Evolutionary conservation across 2,113 vertebrate genomes (phyloP).

Genomic region (Lampris incognitus): DNA sequence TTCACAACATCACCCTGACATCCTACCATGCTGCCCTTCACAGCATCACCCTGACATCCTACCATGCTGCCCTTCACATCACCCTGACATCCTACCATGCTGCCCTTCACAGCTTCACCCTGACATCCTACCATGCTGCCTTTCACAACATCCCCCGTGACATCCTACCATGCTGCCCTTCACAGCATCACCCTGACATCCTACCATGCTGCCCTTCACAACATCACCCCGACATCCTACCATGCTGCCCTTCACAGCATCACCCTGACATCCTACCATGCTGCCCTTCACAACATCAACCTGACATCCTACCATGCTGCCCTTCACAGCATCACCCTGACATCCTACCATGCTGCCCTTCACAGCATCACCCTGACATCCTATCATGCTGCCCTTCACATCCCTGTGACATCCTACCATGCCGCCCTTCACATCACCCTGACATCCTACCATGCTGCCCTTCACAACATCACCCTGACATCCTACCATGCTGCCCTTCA

Average conservation of each 20-base stretch:
- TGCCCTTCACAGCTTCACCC: too few relatives aligned
- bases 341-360: constrained; percentile 17
- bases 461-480: constrained; percentile 52
- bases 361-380: constrained; percentile 50
- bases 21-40: too few relatives aligned
- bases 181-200: too few relatives aligned
- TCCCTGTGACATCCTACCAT: neutral
- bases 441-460: constrained; percentile 22
- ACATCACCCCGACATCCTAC: constrained; percentile 53
- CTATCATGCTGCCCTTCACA: too few relatives aligned
- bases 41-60: neutral
- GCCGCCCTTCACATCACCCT: constrained; percentile 44
- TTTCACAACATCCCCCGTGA: constrained; percentile 50
- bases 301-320: constrained; percentile 46
- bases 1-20: constrained; percentile 49
- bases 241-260: too few relatives aligned
- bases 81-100: constrained; percentile 52
- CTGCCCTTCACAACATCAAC: constrained; percentile 42
- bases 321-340: too few relatives aligned
- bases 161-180: too few relatives aligned
- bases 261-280: neutral
- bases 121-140: neutral
- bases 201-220: constrained; percentile 27
- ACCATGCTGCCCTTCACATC: constrained; percentile 36
- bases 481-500: constrained; percentile 14